Percentiles rank a stretch among this genome's conserved stretches.
These are phyloP conservation scores for Drosophila yooni DNA, from an alignment of 2,888 invertebrate species.

Conservation along the genomic window DNA sequence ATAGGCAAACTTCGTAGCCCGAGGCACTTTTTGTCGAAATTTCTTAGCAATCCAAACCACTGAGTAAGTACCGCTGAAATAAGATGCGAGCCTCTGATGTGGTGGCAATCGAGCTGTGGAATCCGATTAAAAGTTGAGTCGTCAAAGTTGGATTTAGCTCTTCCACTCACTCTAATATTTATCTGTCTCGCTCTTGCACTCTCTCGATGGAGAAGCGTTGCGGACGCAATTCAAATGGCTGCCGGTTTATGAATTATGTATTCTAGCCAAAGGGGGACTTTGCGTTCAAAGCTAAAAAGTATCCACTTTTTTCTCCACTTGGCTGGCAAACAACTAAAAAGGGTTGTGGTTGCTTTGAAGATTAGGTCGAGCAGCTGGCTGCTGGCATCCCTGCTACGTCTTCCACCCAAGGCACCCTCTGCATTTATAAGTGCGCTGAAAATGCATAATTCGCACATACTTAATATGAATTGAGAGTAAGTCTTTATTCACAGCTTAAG, in stretches of 20 bases:
- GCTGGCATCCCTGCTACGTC: slow-evolving; percentile 7
- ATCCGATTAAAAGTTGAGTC: slow-evolving; percentile 78
- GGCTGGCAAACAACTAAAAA: slow-evolving; percentile 49
- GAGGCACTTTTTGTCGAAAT: slow-evolving; percentile 52
- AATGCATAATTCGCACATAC: slow-evolving; percentile 65
- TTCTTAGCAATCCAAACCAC: slow-evolving; percentile 40
- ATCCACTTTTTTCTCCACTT: slow-evolving; percentile 39
- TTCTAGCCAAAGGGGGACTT: slow-evolving; percentile 68
- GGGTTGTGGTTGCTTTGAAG: slow-evolving; percentile 72
- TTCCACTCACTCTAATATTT: slow-evolving; percentile 5
- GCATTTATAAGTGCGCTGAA: slow-evolving; percentile 66
- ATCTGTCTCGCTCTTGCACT: background rate
- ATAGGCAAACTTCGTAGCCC: slow-evolving; percentile 55
- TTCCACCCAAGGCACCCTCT: slow-evolving; percentile 18
- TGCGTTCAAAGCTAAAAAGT: slow-evolving; percentile 74
- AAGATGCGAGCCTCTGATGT: slow-evolving; percentile 40
- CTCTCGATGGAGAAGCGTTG: slow-evolving; percentile 19
- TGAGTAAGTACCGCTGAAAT: slow-evolving; percentile 16
- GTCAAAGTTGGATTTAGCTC: slow-evolving; percentile 64
- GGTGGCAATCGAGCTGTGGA: slow-evolving; percentile 68
- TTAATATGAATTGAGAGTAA: slow-evolving; percentile 40
- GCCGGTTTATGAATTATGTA: slow-evolving; percentile 77
- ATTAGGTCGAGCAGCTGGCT: slow-evolving; percentile 45
- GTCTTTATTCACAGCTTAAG: slow-evolving; percentile 50
- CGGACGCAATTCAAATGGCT: slow-evolving; percentile 55